phyloP scores from a whole-genome alignment of 1,140 invertebrate genomes.

The Micrasema longulum region DNA sequence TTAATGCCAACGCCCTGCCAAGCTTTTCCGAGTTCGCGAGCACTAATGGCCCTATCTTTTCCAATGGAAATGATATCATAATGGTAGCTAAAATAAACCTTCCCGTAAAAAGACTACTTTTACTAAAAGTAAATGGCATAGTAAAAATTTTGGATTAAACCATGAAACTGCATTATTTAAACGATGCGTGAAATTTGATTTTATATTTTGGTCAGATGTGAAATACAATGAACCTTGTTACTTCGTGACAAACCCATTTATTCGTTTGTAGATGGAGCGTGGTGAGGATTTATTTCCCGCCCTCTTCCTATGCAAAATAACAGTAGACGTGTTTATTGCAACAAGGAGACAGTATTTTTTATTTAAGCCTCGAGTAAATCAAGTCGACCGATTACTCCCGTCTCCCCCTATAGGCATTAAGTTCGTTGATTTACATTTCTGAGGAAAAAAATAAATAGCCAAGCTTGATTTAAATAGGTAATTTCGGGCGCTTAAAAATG shows the following conservation, averaged over 20 bases:
- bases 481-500: conserved; percentile 12
- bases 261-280: not conserved
- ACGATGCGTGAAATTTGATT: not conserved
- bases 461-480: conserved; percentile 9
- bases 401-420: conserved; percentile 5
- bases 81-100: not conserved
- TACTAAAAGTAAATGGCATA: not conserved
- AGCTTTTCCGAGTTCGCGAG: conserved; percentile 22
- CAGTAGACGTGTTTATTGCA: conserved; percentile 28
- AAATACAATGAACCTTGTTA: too few species aligned
- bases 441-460: not conserved
- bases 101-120: not conserved
- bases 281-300: not conserved
- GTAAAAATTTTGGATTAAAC: too few species aligned
- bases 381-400: conserved; percentile 17
- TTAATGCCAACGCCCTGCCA: conserved; percentile 29
- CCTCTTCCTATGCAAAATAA: conserved; percentile 11
- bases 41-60: conserved; percentile 21
- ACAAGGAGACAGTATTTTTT: conserved; percentile 20
- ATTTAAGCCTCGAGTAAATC: conserved; percentile 8
- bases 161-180: not conserved
- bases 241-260: too few species aligned
- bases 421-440: conserved; percentile 23
- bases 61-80: not conserved
- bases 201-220: not conserved